Conservation (phyloP, 2,888 invertebrate genomes). For the Lypha dubia region DNA sequence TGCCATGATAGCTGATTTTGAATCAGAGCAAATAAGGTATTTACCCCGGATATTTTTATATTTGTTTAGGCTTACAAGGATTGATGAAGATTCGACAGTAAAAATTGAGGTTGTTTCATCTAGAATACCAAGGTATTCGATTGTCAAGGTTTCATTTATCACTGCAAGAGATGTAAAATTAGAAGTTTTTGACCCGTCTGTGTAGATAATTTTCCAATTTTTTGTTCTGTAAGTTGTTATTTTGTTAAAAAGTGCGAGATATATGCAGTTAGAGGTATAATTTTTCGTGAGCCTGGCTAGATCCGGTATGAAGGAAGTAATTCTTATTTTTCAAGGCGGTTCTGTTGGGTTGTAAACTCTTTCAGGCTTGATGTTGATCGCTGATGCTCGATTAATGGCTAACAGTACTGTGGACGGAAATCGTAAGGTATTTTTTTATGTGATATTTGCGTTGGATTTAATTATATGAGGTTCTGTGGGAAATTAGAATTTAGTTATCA, state of each 20-base stretch:
- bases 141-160: neutral
- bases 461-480: neutral
- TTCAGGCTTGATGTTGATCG: neutral
- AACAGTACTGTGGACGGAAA: neutral
- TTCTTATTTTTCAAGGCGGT: neutral
- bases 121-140: neutral
- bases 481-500: neutral
- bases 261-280: neutral
- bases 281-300: neutral
- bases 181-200: neutral
- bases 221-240: neutral
- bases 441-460: neutral
- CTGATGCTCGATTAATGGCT: neutral
- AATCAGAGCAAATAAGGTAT: conserved; percentile 7
- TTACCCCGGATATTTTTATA: conserved; percentile 11
- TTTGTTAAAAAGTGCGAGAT: neutral
- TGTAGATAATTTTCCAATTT: neutral
- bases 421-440: too few species aligned
- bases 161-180: neutral
- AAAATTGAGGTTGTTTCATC: neutral
- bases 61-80: neutral
- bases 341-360: neutral
- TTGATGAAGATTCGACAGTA: conserved; percentile 2
- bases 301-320: neutral
- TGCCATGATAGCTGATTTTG: conserved; percentile 4